Base-by-base conservation (phyloP, 2,888 invertebrate genomes). In the Reticulitermes lucifugus region DNA sequence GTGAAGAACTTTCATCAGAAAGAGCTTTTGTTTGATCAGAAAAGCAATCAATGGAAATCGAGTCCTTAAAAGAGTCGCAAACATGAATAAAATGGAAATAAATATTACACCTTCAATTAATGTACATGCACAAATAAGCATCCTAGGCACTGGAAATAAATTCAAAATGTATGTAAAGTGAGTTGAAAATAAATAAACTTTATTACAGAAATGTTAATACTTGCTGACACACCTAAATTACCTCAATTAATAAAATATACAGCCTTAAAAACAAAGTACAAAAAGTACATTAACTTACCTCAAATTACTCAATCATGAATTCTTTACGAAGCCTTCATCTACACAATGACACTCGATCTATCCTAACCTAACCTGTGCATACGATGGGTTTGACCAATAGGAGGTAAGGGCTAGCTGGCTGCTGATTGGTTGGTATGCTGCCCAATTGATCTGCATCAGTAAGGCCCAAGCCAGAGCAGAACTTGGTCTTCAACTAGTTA, bases 51-150 rank as follows among this genome's bases (percentile, higher is more conserved):
- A 65, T 81, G 81, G 81, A 81, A 81, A 22, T 70, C 25, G 79
- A 51, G 70, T 81, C 81, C 81, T 29, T 81, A 70, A 75, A 81
- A 81, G 81, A 81, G 65, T 43, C n/a, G 70, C 43, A 41, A 81
- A 81, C 81, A 81, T 43, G 70, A 81, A 81, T 81, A 70, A 70
- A 81, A 81, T 81, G 70, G 81, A 81, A 81, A 81, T 81, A 81
- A 70, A 81, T 81, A 81, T 81, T 79, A 79, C 59, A 79, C 25
- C 35, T 55, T 51, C 43, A 65, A 81, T 81, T 81, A 81, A 65
- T 43, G 46, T 81, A 81, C 81, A 81, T n/a, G 25, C 81, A 81
- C 70, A 81, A 81, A 43, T 81, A 81, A 81, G 70, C 70, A 81
- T 65, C 70, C 46, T 46, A 43, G 81, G 81, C 46, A 81, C 41